Conservation (phyloP, 1,140 invertebrate species). For the Pristionchus pacificus region DNA sequence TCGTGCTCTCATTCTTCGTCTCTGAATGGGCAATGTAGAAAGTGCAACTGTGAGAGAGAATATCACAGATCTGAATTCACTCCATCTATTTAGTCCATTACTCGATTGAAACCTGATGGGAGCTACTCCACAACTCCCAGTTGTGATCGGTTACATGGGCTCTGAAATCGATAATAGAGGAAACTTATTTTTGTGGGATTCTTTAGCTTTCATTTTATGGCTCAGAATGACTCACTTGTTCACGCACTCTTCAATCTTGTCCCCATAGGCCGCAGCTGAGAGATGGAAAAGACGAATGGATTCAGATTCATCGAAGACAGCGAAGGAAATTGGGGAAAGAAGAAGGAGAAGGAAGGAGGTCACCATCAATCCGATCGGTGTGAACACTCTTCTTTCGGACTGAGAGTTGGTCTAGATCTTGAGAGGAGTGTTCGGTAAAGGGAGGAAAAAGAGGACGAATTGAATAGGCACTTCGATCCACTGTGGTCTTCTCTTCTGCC, state of each 20-base stretch:
- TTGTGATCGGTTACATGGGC: neutral
- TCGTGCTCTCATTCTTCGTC: constrained; percentile 24
- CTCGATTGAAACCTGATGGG: constrained; percentile 21
- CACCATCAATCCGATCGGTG: too few relatives aligned
- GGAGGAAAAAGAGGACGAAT: too few relatives aligned
- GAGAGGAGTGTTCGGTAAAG: too few relatives aligned
- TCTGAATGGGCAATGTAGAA: constrained; percentile 12
- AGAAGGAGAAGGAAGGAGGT: too few relatives aligned
- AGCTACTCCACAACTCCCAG: constrained; percentile 18
- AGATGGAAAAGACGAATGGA: constrained; percentile 29
- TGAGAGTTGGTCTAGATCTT: too few relatives aligned
- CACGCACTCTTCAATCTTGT: constrained; percentile 19
- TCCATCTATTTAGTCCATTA: constrained; percentile 33
- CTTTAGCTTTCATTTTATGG: neutral
- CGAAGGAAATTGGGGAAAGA: too few relatives aligned
- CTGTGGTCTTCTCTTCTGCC: too few relatives aligned
- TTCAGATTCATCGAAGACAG: constrained; percentile 31
- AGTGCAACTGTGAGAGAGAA: neutral
- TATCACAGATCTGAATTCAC: constrained; percentile 26
- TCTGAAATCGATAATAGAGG: neutral
- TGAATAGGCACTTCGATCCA: too few relatives aligned
- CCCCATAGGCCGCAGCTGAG: constrained; percentile 31
- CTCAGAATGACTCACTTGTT: constrained; percentile 22
- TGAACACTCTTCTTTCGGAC: too few relatives aligned
- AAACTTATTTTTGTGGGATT: constrained; percentile 8